Base-by-base conservation (phyloP, 2,797 vertebrate species). In the Hippoglossus hippoglossus region DNA sequence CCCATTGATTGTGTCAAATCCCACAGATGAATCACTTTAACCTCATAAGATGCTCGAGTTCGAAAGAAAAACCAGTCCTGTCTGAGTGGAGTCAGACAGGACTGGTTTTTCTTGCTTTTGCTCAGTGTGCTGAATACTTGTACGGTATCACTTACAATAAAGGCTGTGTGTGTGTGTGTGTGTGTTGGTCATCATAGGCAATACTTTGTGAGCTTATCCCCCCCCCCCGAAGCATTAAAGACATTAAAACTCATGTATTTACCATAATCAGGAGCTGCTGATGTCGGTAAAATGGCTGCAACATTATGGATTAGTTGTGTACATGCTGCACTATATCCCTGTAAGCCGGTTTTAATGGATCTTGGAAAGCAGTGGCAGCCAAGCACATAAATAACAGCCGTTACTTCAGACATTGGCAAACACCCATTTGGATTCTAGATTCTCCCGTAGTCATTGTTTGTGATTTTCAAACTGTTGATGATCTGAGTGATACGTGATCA, bases 331-430 rank as follows among this genome's bases (percentile, higher is more conserved):
- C 50, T 60, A 50, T 28, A 34, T 63, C 52, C 19, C 52, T 49
- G 47, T 69, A 60, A 79, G 70, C 64, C 15, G 54, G 31, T 79
- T 68, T 71, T 78, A 83, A 81, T 85, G 80, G 75, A 64, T 52
- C 59, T 47, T 0, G 7, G 73, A 75, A 73, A 83, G 68, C 31
- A 57, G 28, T 10, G 46, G 53, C 25, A 55, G 60, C 49, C 22
- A 24, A 66, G 58, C 47, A 58, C 63, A 70, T 63, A 19, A 50
- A 74, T 4, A 71, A 31, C 54, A 61, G 67, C 61, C 19, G 64
- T 21, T 57, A 55, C 31, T n/a, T 34, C 61, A 39, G 52, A 46
- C 44, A 19, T 6, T 46, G 18, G 16, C 44, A 18, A 19, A 46
- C 18, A 46, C 44, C 18, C 44, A 7, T 19, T 41, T 19, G 44